Base-by-base conservation (phyloP, 2,113 vertebrate genomes). In the Notechis scutatus region DNA sequence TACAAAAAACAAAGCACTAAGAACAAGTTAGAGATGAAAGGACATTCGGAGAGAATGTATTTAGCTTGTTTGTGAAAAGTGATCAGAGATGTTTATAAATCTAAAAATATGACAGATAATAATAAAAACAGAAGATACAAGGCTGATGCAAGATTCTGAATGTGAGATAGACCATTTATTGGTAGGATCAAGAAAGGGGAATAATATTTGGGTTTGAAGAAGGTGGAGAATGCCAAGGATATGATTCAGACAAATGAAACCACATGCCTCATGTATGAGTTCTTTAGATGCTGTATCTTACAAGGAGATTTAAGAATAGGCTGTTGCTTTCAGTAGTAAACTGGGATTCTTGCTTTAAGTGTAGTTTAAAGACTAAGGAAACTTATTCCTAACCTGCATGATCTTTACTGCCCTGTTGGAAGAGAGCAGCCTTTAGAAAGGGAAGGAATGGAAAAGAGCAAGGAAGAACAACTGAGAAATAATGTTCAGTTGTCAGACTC, bases 381-480 rank as follows among this genome's bases (percentile, higher is more conserved):
- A n/a, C 45, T 61, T 61, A 6, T 34, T 52, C 39, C 20, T 12
- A 39, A 47, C 18, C 29, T 50, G 15, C 45, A 59, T 91, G 39
- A 87, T 10, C 8, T 87, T 56, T 0, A 0, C 50, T 54, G 1
- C 54, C 88, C n/a, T 59, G 14, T 2, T 88, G 90, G 89, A 93
- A 8, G 1, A 93, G 93, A 92, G 1, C 0, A 50, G 23, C 4
- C 20, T 61, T 18, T 89, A 64, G 85, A 0, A 15, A 12, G 85
- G 9, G 54, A 5, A 90, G 59, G 91, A 61, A 21, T 52, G 29
- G 92, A n/a, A 94, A 7, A 93, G 88, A 57, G 1, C 1, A 90
- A 29, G 47, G 88, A 92, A 6, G 8, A 94, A 90, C 34, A 93
- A 0, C 12, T 55, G 26, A 94, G 94, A 95, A 93, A 93, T 93